Evolutionary conservation across 2,888 invertebrate genomes (phyloP).

Genomic region (Aleiodes leptofemur): DNA sequence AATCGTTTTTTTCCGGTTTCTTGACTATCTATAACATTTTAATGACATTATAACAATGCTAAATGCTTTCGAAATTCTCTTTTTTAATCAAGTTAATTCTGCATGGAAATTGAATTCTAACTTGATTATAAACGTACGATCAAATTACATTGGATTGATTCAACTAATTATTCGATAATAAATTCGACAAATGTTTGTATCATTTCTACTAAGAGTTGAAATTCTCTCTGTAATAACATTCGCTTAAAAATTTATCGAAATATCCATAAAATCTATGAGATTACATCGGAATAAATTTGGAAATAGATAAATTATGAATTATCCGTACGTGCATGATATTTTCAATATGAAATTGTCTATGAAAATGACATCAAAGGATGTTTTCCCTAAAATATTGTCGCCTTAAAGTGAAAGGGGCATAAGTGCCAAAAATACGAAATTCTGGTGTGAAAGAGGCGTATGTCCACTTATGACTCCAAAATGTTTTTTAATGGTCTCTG

Average conservation of each 20-base stretch:
- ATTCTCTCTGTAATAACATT: background rate
- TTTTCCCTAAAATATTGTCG: too few relatives aligned
- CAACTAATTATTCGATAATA: constrained; percentile 16
- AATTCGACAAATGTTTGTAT: background rate
- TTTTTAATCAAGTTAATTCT: too few relatives aligned
- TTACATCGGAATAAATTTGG: background rate
- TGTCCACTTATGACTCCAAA: too few relatives aligned
- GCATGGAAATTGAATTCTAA: too few relatives aligned
- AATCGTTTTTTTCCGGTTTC: too few relatives aligned
- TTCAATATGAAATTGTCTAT: constrained; percentile 9
- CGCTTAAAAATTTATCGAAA: background rate
- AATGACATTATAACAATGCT: too few relatives aligned
- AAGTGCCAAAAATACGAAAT: too few relatives aligned
- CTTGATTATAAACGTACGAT: background rate
- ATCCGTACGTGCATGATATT: constrained; percentile 45
- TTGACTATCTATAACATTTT: too few relatives aligned
- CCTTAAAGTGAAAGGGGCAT: too few relatives aligned
- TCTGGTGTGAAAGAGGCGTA: too few relatives aligned
- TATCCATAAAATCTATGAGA: constrained; percentile 6
- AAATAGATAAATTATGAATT: constrained; percentile 40
- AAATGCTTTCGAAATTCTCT: too few relatives aligned
- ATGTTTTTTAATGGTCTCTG: too few relatives aligned
- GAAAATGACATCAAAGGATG: constrained; percentile 24
- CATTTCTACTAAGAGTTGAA: background rate
- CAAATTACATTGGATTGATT: constrained; percentile 5